Percentiles rank a stretch among this genome's conserved stretches.
These are phyloP conservation scores for Synergus japonicus DNA, from an alignment of 2,888 invertebrate species.

Conservation along the genomic window DNA sequence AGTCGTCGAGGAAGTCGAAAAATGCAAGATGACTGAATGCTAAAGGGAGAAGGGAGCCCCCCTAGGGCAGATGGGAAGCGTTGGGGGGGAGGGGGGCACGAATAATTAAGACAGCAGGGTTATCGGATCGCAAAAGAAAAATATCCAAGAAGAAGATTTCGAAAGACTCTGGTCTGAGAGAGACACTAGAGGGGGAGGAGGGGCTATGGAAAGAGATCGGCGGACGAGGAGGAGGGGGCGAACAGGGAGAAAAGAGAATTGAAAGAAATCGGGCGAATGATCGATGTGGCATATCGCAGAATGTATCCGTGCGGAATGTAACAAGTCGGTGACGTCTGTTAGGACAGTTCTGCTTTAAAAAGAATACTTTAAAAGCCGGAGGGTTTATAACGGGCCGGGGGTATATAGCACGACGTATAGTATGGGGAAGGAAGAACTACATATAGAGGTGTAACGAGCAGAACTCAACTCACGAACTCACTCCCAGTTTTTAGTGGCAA, in stretches of 20 bases:
- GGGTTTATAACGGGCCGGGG: constrained; percentile 76
- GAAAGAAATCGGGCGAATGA: constrained; percentile 59
- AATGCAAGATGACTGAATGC: not conserved
- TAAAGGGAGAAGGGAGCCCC: not conserved
- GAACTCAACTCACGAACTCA: constrained; percentile 78
- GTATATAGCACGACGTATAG: constrained; percentile 73
- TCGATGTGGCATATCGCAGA: constrained; percentile 61
- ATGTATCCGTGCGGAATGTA: constrained; percentile 62
- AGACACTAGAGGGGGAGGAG: constrained; percentile 38
- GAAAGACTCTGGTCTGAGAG: constrained; percentile 5
- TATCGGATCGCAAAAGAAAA: constrained; percentile 2
- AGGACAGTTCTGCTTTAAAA: constrained; percentile 77
- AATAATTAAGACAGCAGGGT: constrained; percentile 19
- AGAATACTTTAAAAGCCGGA: constrained; percentile 78
- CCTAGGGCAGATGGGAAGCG: not conserved
- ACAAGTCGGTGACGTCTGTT: constrained; percentile 72
- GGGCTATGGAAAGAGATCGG: constrained; percentile 31
- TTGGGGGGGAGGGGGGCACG: not conserved
- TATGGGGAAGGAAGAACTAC: constrained; percentile 77
- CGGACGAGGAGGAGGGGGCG: not conserved
- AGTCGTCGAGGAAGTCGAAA: not conserved
- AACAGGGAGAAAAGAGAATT: constrained; percentile 15
- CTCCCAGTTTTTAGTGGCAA: constrained; percentile 78
- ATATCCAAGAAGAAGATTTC: constrained; percentile 39
- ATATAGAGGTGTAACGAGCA: constrained; percentile 78